Percentiles rank a stretch among this genome's conserved stretches.
Conservation (phyloP, 2,888 invertebrate genomes). For the Aporophyla nigra region DNA sequence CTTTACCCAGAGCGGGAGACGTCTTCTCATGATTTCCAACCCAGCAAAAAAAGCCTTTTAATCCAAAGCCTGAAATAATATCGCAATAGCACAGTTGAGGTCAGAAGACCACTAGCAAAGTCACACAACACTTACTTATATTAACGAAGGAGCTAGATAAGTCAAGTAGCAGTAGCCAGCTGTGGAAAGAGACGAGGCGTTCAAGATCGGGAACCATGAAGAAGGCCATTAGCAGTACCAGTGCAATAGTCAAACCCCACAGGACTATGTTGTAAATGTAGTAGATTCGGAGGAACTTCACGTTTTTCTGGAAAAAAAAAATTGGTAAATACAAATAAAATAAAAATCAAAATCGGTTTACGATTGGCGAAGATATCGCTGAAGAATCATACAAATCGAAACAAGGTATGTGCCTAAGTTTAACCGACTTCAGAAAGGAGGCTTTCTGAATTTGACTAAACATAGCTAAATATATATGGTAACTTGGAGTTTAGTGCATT, state of each 20-base stretch:
- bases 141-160: constrained; percentile 13
- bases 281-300: constrained; percentile 33
- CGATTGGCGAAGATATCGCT: background rate
- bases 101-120: background rate
- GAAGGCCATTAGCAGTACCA: background rate
- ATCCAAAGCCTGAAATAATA: background rate
- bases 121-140: constrained; percentile 39
- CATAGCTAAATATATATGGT: too few species aligned
- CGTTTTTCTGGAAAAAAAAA: constrained; percentile 46
- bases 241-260: constrained; percentile 7
- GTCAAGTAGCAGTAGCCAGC: constrained; percentile 12
- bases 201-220: background rate
- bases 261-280: constrained; percentile 42
- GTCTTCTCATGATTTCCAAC: too few species aligned
- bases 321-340: background rate
- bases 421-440: too few species aligned
- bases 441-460: too few species aligned
- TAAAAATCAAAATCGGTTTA: background rate
- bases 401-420: too few species aligned
- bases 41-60: background rate
- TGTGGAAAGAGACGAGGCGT: fast-evolving
- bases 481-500: too few species aligned
- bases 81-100: background rate
- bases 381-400: background rate
- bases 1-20: too few species aligned